phyloP scores from a whole-genome alignment of 2,113 vertebrate genomes.

The Periophthalmus modestus region DNA sequence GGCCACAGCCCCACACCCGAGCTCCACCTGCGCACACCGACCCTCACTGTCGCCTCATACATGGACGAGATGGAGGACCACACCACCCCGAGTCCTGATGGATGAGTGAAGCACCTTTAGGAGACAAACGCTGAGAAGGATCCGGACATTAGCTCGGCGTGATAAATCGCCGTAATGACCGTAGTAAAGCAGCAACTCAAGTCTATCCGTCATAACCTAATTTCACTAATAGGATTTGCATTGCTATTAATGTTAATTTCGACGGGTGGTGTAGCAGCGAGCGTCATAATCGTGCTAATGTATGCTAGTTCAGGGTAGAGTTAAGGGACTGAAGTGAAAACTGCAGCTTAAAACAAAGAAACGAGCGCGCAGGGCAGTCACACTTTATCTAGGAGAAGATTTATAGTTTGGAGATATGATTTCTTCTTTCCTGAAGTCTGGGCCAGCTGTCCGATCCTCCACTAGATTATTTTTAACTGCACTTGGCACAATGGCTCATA shows the following conservation, averaged over 20 bases:
- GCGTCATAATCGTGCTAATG: neutral
- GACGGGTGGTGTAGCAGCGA: neutral
- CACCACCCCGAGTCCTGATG: neutral
- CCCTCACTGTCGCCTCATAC: slow-evolving; percentile 16
- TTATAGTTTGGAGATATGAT: neutral
- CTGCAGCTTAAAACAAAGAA: neutral
- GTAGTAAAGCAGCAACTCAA: neutral
- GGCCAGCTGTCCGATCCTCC: neutral
- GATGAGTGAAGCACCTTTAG: neutral
- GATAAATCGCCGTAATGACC: neutral
- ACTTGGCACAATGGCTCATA: neutral
- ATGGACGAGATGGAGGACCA: slow-evolving; percentile 11
- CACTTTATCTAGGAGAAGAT: neutral
- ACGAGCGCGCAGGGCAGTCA: neutral
- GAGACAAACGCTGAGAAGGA: neutral
- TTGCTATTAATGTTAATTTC: slow-evolving; percentile 5
- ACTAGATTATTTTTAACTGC: neutral
- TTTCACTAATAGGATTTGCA: slow-evolving; percentile 6
- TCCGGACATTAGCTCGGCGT: neutral
- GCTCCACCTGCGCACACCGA: slow-evolving; percentile 48
- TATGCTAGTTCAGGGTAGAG: neutral
- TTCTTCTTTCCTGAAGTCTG: neutral
- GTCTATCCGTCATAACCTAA: slow-evolving; percentile 4
- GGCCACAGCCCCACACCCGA: no score
- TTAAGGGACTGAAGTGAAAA: neutral